A percentile compares a stretch with the other conserved stretches of the same genome.
Evolutionary conservation across 2,113 vertebrate species (phyloP).

Genomic region (Perognathus longimembris): DNA sequence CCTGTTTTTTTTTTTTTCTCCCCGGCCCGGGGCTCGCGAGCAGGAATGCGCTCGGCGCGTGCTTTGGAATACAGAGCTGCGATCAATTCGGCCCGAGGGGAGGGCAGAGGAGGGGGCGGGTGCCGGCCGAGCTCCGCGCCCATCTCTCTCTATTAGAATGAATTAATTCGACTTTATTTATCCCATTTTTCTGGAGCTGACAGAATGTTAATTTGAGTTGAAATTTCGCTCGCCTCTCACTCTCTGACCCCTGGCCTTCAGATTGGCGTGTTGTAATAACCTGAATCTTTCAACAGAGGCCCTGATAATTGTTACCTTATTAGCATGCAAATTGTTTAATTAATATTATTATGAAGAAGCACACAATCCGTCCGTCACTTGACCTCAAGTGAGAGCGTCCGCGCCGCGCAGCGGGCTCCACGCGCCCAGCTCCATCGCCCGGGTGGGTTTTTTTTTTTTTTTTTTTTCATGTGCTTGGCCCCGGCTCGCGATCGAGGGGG

Average conservation of each 20-base stretch:
- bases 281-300: conserved; percentile 99
- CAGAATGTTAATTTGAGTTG: conserved; percentile 99
- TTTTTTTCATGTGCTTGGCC: conserved; percentile 88
- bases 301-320: conserved; percentile 99
- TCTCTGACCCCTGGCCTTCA: conserved; percentile 98
- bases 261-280: conserved; percentile 99
- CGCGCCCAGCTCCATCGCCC: conserved; percentile 94
- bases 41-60: conserved; percentile 92
- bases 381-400: conserved; percentile 98
- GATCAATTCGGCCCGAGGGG: conserved; percentile 94
- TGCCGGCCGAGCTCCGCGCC: conserved; percentile 83
- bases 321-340: conserved; percentile 99
- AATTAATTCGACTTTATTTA: conserved; percentile 99
- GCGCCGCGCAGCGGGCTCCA: conserved; percentile 91
- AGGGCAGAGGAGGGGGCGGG: conserved; percentile 83
- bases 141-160: conserved; percentile 94
- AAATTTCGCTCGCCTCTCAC: conserved; percentile 98
- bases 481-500: conserved; percentile 84
- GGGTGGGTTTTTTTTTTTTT: background rate
- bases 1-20: conserved; percentile 86
- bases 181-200: conserved; percentile 98
- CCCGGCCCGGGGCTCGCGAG: conserved; percentile 87
- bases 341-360: conserved; percentile 99
- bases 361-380: conserved; percentile 99
- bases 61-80: conserved; percentile 97